Base-by-base conservation (phyloP, 2,113 vertebrate species). In the Daubentonia madagascariensis region DNA sequence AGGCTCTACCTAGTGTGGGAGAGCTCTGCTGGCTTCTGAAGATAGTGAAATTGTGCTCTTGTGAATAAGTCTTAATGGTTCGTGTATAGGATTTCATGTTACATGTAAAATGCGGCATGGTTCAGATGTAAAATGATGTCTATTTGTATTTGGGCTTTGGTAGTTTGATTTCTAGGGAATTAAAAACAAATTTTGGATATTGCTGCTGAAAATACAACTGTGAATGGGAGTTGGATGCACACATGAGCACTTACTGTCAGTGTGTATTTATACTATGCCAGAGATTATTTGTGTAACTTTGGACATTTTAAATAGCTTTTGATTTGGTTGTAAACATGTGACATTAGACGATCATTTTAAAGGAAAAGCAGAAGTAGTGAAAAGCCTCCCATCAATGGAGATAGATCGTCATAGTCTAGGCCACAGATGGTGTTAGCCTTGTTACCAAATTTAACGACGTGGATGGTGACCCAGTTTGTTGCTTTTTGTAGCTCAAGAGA, bases 341-440 rank as follows among this genome's bases (percentile, higher is more conserved):
- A 40, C 67, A 52, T 79, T 81, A 50, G 54, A 78, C 37, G 61
- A 16, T 73, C 25, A 9, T 54, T 96, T 94, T 70, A 30, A 97
- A 86, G 70, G 93, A 92, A 63, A 93, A 59, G 78, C 18, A 48
- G 91, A 35, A 63, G 84, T 88, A 22, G n/a, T 88, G 50, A 76
- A 40, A 95, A 40, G 48, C 54, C 59, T 78, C 94, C 54, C 79
- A 3, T 89, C 94, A 68, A 48, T 94, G 95, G 97, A 67, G 75
- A 68, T 80, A 50, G 94, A 68, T 75, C 92, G 54, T 87, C 11
- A 5, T 45, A 52, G 92, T 94, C 40, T 18, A 25, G 96, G 81
- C 91, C 97, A 95, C 97, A 91, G 96, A 89, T 70, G 97, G 76
- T 89, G 12, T 95, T 67, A 95, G 40, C 97, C 98, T 98, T 95